These are phyloP conservation scores for Erpobdella octoculata DNA, from an alignment of 2,888 invertebrate species.

Conservation along the genomic window DNA sequence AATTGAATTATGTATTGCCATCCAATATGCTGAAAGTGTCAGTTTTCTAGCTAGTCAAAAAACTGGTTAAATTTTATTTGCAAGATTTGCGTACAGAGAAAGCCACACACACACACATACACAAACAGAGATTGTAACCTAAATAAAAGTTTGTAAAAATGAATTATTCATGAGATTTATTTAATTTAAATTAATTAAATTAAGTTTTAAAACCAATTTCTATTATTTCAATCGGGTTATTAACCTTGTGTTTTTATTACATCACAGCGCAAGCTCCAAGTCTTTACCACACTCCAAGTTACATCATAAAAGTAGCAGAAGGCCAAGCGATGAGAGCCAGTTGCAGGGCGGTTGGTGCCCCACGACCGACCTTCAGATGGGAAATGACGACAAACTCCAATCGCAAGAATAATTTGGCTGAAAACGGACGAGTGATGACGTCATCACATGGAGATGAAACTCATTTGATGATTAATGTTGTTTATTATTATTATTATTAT, in stretches of 20 bases:
- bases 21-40: too few relatives aligned
- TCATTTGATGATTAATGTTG: neutral
- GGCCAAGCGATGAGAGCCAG: slow-evolving; percentile 12
- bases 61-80: too few relatives aligned
- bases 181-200: too few relatives aligned
- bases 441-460: neutral
- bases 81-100: too few relatives aligned
- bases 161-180: too few relatives aligned
- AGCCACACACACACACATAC: too few relatives aligned
- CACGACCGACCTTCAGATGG: slow-evolving; percentile 12
- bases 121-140: too few relatives aligned
- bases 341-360: slow-evolving; percentile 12
- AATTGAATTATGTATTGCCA: too few relatives aligned
- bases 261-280: slow-evolving; percentile 16
- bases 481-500: neutral
- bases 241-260: neutral
- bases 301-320: slow-evolving; percentile 20
- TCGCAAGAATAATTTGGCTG: neutral
- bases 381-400: neutral
- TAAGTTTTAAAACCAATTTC: too few relatives aligned
- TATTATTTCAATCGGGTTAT: too few relatives aligned
- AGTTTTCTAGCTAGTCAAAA: too few relatives aligned
- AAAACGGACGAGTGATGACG: neutral
- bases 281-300: slow-evolving; percentile 10
- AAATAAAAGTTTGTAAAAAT: too few relatives aligned